Base-by-base conservation (phyloP, 2,113 vertebrate genomes). In the Erpornis zantholeuca region DNA sequence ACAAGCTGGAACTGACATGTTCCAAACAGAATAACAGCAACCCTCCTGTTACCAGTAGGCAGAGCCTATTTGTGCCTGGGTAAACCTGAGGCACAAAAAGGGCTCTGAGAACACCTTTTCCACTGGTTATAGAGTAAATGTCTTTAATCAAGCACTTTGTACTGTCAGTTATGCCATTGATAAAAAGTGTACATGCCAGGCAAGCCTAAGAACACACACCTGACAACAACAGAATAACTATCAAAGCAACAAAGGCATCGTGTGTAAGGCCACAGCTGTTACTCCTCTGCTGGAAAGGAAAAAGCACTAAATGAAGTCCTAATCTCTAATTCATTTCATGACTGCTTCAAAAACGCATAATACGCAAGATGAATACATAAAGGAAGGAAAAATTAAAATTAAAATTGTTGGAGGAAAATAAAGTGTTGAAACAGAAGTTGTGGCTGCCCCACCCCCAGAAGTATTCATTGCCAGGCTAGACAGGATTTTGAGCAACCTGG, bases 21-120 rank as follows among this genome's bases (percentile, higher is more conserved):
- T 45, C 57, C 63, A 4, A 5, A 5, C 19, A 31, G 11, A 42
- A 3, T 6, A 60, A 72, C 0, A 45, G 29, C 53, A 72, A 54
- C 14, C 9, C 15, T 59, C 10, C 61, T 66, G 33, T 15, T 31
- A 28, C 7, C 49, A 31, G 1, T 5, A 76, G 38, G 44, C 59
- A 61, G 14, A 52, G 18, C 0, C 0, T 4, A 3, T 21, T 29
- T 18, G 33, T 1, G 3, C 25, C 28, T 28, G 38, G 38, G 31
- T 69, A 72, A 73, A 57, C 17, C 50, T 1, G 5, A 6, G 4
- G 42, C 81, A 78, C 56, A 45, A 29, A 17, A 0, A 22, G 31
- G 8, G 17, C 64, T 57, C 50, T 7, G 57, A 61, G 45, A 60
- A 60, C 2, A 10, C 12, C 22, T 45, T 28, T 12, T 73, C 44